Evolutionary conservation across 2,113 vertebrate species (phyloP).

Genomic region (Lophura nycthemera): DNA sequence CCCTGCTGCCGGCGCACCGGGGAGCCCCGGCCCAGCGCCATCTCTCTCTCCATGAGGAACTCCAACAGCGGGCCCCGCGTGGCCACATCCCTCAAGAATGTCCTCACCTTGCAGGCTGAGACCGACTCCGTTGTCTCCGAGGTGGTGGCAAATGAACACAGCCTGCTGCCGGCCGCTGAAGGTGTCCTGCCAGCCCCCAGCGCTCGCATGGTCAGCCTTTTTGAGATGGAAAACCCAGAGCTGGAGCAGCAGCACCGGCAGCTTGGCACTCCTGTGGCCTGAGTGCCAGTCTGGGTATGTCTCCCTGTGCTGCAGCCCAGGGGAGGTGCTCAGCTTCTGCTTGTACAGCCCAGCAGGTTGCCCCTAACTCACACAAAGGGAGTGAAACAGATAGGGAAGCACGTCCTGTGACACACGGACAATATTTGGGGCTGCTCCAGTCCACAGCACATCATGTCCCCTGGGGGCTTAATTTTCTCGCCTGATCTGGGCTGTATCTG

Average conservation of each 20-base stretch:
- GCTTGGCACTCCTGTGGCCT: constrained; percentile 79
- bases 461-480: background rate
- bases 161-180: background rate
- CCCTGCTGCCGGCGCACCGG: constrained; percentile 81
- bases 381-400: background rate
- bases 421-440: background rate
- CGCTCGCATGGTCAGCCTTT: constrained; percentile 74
- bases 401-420: rapidly evolving
- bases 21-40: constrained; percentile 77
- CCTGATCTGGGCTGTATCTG: rapidly evolving
- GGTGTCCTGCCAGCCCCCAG: constrained; percentile 22
- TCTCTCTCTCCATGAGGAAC: constrained; percentile 91
- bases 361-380: rapidly evolving
- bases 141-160: constrained; percentile 29
- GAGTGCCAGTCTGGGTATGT: background rate
- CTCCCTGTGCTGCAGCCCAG: background rate
- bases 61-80: constrained; percentile 84
- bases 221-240: constrained; percentile 67
- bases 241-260: constrained; percentile 73
- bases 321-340: background rate
- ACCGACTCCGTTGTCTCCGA: constrained; percentile 76
- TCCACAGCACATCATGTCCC: background rate
- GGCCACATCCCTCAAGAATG: constrained; percentile 71
- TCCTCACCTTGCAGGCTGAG: constrained; percentile 76
- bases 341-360: background rate